phyloP scores from a whole-genome alignment of 2,113 vertebrate species.

The Athene cunicularia region DNA sequence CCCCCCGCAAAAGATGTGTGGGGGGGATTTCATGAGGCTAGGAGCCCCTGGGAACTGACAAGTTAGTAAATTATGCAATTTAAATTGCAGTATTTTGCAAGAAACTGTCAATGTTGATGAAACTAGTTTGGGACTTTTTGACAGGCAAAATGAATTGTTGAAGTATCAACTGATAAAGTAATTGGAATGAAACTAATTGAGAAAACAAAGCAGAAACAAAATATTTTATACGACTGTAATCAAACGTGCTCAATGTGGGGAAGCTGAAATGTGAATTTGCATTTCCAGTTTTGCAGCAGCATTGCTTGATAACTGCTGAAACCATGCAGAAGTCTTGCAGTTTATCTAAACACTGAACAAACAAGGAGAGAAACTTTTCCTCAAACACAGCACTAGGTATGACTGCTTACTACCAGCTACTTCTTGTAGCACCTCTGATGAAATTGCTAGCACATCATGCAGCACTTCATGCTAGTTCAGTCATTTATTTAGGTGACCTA shows the following conservation, averaged over 20 bases:
- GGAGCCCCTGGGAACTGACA: background rate
- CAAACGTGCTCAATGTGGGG: background rate
- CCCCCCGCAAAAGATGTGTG: rapidly evolving
- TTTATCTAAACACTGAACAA: background rate
- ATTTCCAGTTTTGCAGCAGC: background rate
- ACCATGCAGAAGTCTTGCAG: background rate
- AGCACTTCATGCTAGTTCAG: background rate
- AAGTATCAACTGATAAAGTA: background rate
- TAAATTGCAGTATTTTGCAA: background rate
- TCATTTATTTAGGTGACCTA: background rate
- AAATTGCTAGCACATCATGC: background rate
- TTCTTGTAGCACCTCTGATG: background rate
- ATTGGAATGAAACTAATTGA: background rate
- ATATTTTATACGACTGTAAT: background rate
- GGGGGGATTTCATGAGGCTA: rapidly evolving
- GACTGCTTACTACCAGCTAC: background rate
- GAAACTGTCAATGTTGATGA: background rate
- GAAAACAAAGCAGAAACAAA: background rate
- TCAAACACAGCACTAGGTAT: rapidly evolving
- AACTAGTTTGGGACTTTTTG: background rate
- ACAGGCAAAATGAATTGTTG: background rate
- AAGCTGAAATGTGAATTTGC: background rate
- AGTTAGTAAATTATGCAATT: background rate
- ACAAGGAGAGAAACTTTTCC: background rate
- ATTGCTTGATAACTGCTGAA: background rate